Conservation (phyloP, 2,888 invertebrate genomes). For the Blastobasis lacticolella region DNA sequence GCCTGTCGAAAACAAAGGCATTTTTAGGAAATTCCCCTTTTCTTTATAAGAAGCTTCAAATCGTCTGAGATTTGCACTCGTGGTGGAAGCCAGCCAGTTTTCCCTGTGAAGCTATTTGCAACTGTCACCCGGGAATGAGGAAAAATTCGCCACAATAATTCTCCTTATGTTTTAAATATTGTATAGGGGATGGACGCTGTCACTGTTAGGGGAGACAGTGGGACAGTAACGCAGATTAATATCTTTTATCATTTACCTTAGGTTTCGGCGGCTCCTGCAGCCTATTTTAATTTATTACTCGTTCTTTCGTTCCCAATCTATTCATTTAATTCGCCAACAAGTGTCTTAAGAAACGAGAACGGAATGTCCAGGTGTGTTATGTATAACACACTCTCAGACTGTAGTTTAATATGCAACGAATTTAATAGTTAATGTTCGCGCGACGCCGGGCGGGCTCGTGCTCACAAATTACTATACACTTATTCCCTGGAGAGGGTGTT, state of each 20-base stretch:
- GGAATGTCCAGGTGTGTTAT: slow-evolving; percentile 37
- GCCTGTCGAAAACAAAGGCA: slow-evolving; percentile 62
- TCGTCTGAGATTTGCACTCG: slow-evolving; percentile 51
- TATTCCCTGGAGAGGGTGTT: slow-evolving; percentile 50
- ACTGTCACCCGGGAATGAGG: neutral
- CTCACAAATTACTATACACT: slow-evolving; percentile 68
- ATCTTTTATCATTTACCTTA: too few relatives aligned
- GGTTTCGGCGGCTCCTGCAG: too few relatives aligned
- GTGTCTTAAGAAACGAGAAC: slow-evolving; percentile 30
- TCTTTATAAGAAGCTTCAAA: slow-evolving; percentile 38
- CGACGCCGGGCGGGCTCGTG: slow-evolving; percentile 55
- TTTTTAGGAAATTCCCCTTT: slow-evolving; percentile 42
- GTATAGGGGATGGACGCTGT: too few relatives aligned
- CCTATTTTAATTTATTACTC: too few relatives aligned
- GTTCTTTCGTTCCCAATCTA: neutral
- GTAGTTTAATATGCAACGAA: slow-evolving; percentile 73
- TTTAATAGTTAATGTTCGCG: slow-evolving; percentile 70
- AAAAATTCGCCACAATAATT: neutral
- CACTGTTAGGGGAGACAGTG: too few relatives aligned
- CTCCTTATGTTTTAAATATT: neutral
- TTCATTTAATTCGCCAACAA: slow-evolving; percentile 21
- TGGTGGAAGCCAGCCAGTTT: slow-evolving; percentile 8
- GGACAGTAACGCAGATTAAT: too few relatives aligned
- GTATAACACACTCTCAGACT: slow-evolving; percentile 53
- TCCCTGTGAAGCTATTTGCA: neutral